Evolutionary conservation across 2,113 vertebrate genomes (phyloP).

Genomic region (Dascyllus trimaculatus): DNA sequence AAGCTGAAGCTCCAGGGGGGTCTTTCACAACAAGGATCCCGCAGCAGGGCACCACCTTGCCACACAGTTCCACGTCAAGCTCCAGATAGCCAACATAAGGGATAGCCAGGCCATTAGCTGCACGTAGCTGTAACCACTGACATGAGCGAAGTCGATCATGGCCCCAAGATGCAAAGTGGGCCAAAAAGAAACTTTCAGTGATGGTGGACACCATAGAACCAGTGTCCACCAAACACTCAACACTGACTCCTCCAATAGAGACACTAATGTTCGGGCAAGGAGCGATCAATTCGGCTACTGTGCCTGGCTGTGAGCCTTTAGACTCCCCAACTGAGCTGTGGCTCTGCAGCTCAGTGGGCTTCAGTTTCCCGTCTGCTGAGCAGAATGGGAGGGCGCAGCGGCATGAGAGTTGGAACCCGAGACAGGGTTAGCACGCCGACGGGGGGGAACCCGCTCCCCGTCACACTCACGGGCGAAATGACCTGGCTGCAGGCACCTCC

Average conservation of each 20-base stretch:
- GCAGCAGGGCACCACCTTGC: not conserved
- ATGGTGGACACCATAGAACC: too few species aligned
- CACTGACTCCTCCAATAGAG: too few species aligned
- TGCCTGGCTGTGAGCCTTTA: conserved; percentile 1
- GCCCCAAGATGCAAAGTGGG: too few species aligned
- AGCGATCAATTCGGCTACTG: too few species aligned
- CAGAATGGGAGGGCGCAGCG: not conserved
- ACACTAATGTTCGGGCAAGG: too few species aligned
- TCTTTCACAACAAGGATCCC: not conserved
- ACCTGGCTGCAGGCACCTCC: conserved; percentile 11
- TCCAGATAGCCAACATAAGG: not conserved
- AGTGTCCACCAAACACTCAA: too few species aligned
- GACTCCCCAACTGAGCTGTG: conserved; percentile 10
- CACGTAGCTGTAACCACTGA: too few species aligned
- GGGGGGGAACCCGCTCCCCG: too few species aligned
- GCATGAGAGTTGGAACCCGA: too few species aligned
- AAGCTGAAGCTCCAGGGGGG: not conserved
- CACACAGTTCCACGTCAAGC: not conserved
- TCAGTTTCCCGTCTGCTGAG: conserved; percentile 30
- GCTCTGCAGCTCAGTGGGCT: conserved; percentile 10
- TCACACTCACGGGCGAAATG: conserved; percentile 34
- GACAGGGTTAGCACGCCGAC: too few species aligned
- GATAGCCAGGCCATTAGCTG: not conserved
- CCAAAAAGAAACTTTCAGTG: too few species aligned
- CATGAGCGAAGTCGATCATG: too few species aligned